Evolutionary conservation across 2,113 vertebrate species (phyloP).

Genomic region (Genyomyrus donnyi): DNA sequence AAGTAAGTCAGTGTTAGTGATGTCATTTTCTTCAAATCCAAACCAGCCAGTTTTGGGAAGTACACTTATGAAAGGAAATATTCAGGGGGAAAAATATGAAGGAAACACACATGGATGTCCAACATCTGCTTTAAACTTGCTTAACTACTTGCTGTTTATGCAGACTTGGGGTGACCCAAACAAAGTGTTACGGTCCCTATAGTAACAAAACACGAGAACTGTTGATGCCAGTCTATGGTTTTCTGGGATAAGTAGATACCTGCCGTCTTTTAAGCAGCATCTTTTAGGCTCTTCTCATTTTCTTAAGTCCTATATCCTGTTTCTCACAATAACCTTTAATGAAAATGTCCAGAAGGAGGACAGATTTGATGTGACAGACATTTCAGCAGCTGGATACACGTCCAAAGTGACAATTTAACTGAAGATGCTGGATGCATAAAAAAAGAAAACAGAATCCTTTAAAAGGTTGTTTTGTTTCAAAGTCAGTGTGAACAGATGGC

Average conservation of each 20-base stretch:
- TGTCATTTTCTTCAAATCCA: conserved; percentile 43
- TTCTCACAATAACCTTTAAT: background rate
- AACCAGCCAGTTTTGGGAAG: conserved; percentile 34
- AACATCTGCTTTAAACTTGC: conserved; percentile 53
- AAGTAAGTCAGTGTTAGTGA: conserved; percentile 42
- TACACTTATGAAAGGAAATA: conserved; percentile 41
- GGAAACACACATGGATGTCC: conserved; percentile 33
- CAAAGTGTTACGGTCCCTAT: conserved; percentile 50
- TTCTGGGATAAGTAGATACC: conserved; percentile 29
- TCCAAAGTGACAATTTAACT: background rate
- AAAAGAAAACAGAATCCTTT: background rate
- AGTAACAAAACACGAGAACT: conserved; percentile 61
- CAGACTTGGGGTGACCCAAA: conserved; percentile 35
- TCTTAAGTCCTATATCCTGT: background rate
- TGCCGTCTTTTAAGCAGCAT: background rate
- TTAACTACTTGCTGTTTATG: conserved; percentile 45
- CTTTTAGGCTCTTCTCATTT: background rate
- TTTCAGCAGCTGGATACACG: background rate
- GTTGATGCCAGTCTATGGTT: conserved; percentile 36
- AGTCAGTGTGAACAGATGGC: conserved; percentile 5
- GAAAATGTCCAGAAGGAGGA: background rate
- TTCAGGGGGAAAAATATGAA: conserved; percentile 13
- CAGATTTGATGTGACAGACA: background rate
- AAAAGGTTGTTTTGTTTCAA: background rate
- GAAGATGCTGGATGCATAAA: background rate